Evolutionary conservation across 2,113 vertebrate genomes (phyloP), one percentile per base, ranked within the genome.

Genomic region (Hemichromis elongatus): DNA sequence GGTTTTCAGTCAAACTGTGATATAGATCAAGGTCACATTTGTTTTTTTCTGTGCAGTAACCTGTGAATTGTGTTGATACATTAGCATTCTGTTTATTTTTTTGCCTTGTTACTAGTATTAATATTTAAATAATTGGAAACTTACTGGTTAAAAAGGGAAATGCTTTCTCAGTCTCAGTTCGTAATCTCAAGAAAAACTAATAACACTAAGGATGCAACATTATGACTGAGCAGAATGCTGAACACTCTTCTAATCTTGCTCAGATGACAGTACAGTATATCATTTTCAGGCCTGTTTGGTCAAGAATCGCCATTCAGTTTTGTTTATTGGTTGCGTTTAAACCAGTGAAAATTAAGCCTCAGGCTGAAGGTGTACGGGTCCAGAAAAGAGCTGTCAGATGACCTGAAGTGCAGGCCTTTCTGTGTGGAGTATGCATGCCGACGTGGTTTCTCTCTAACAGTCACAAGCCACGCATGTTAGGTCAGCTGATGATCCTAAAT

Each of bases 131-230:
- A 30, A 0, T 61, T 61, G 57, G 30, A 61, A 35, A 35, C 30
- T 11, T 61, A 19, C 33, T 35, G 5, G 11, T 35, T 7, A 42
- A 68, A 42, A 68, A 68, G 35, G 11, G n/a, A 42, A 42, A 1
- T 21, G 1, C 0, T 42, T 68, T 42, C 63, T 68, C 42, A 45
- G 2, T 45, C 42, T 24, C 40, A 42, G 12, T 68, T 42, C 42
- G 14, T 68, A 0, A 68, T 21, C 63, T 68, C 0, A 3, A 68
- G 63, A 42, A 68, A 42, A 42, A 24, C 13, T 4, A 40, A 68
- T 42, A 9, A 68, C 16, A 42, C 0, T 0, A 24, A 24, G 24
- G 13, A 68, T 68, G n/a, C n/a, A 19, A 37, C 35, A 66, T n/a
- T 45, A 26, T 28, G 42, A 28, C 40, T 19, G 10, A 47, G 18